Conservation (phyloP, 2,797 vertebrate species). For the Tolypeutes matacus region DNA sequence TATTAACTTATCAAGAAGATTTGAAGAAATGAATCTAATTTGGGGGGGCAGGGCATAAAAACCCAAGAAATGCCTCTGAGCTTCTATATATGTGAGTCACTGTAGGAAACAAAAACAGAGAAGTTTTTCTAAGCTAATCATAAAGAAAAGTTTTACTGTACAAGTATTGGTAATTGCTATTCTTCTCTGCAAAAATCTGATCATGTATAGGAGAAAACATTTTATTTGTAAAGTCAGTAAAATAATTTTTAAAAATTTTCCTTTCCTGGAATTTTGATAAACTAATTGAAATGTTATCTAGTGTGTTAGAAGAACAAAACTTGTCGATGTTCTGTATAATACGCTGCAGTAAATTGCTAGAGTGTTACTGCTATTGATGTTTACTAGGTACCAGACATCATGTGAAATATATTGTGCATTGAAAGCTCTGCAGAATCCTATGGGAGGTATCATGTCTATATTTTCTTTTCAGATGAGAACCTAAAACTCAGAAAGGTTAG, state of each 20-base stretch:
- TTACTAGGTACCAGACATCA: constrained; percentile 1
- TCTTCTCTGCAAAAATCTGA: constrained; percentile 48
- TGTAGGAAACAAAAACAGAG: not conserved
- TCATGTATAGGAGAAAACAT: constrained; percentile 31
- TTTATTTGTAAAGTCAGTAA: constrained; percentile 26
- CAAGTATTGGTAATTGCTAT: constrained; percentile 19
- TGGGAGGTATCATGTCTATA: not conserved
- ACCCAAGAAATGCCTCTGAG: not conserved
- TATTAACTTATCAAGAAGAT: constrained; percentile 59
- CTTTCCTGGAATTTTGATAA: constrained; percentile 34
- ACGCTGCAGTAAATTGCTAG: not conserved
- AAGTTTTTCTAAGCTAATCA: not conserved
- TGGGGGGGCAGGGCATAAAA: not conserved
- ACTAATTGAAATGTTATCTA: constrained; percentile 50
- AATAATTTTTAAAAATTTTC: constrained; percentile 28
- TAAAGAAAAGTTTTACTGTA: constrained; percentile 40
- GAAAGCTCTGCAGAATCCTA: constrained; percentile 24
- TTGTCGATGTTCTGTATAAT: constrained; percentile 6
- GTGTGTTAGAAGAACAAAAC: constrained; percentile 48
- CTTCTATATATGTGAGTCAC: not conserved
- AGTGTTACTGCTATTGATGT: not conserved
- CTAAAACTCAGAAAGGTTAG: not conserved
- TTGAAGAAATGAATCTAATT: constrained; percentile 62
- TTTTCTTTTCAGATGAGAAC: not conserved
- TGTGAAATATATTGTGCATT: not conserved